Evolutionary conservation across 1,140 invertebrate genomes (phyloP).

Genomic region (Anagrus nilaparvatae): DNA sequence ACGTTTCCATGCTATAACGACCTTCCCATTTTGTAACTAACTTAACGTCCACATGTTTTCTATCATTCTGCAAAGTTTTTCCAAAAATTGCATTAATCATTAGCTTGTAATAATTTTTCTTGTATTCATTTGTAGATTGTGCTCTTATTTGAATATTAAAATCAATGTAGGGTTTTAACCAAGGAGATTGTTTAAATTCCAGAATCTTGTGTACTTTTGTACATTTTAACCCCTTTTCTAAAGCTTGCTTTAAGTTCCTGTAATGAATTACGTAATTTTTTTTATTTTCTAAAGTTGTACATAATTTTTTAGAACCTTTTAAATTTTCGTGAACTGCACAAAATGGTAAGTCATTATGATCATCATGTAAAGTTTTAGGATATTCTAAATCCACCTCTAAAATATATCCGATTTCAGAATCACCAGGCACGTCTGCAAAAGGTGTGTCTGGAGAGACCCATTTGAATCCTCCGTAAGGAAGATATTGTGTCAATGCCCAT

Average conservation of each 20-base stretch:
- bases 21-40: conserved; percentile 21
- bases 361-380: conserved; percentile 7
- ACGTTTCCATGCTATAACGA: conserved; percentile 19
- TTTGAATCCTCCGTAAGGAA: conserved; percentile 17
- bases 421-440: background rate
- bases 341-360: conserved; percentile 10
- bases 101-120: conserved; percentile 40
- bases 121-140: conserved; percentile 30
- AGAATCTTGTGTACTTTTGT: conserved; percentile 33
- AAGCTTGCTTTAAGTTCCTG: conserved; percentile 28
- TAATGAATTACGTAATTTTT: conserved; percentile 40
- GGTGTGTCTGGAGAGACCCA: conserved; percentile 9
- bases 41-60: conserved; percentile 29
- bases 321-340: no score
- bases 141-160: conserved; percentile 30
- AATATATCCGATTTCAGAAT: background rate
- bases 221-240: conserved; percentile 30
- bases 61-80: conserved; percentile 39
- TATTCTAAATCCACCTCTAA: conserved; percentile 9
- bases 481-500: conserved; percentile 16
- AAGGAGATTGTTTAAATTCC: conserved; percentile 32
- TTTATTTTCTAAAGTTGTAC: no score
- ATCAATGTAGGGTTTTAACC: conserved; percentile 35
- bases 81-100: conserved; percentile 40
- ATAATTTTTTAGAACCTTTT: no score